Base-by-base conservation (phyloP, 2,113 vertebrate genomes). In the Hippocampus abdominalis region DNA sequence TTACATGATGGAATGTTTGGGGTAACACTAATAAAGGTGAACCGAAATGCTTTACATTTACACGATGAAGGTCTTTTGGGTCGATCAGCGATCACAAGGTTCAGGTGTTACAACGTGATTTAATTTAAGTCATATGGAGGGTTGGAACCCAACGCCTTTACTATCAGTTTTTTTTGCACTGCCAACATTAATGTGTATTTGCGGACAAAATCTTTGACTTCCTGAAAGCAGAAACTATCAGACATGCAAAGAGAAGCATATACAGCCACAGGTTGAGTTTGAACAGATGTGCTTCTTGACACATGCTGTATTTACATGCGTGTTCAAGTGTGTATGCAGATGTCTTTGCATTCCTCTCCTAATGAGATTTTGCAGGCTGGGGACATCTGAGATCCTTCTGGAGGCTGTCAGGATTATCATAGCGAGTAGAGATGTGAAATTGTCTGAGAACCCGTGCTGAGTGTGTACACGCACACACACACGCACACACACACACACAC, bases 301-400 rank as follows among this genome's bases (percentile, higher is more conserved):
- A 29, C 54, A 32, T n/a, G 54, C 56, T 54, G 10, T 40, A 9
- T 21, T 64, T 42, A 39, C 9, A 10, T 74, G n/a, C 11, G 5
- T 59, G 32, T 70, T 51, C 6, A 36, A 32, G 67, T 36, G 53
- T 29, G 36, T 42, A 9, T 42, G 56, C 39, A 8, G n/a, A 67
- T 67, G 73, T 67, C 54, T 62, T 60, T 42, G 27, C 32, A 23
- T 29, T 8, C 29, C 1, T 3, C 4, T 68, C 21, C 46, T 80
- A 62, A 77, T 79, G 68, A 83, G 71, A 75, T 62, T 63, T 57
- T 80, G 36, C 46, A 36, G 40, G 12, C 40, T 66, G 40, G 53
- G 44, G 73, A 71, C 74, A 81, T 76, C 61, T 62, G 61, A 80
- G 68, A 62, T 53, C 18, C 51, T 71, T 75, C 70, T 59, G 56